Evolutionary conservation across 1,140 invertebrate species (phyloP).

Genomic region (Cephus cinctus): DNA sequence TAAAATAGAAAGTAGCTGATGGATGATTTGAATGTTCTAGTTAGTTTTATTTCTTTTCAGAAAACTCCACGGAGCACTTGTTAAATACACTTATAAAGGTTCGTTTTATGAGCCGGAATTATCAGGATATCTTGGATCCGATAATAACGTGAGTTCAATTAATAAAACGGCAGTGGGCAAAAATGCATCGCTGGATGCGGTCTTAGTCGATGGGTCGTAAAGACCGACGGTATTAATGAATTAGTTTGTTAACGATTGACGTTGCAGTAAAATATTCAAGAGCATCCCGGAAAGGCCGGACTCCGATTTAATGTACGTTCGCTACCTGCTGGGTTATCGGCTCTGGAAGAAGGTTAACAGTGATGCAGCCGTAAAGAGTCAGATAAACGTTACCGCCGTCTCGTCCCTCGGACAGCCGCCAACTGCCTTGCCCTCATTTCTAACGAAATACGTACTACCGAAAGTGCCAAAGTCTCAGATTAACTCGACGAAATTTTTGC

Average conservation of each 20-base stretch:
- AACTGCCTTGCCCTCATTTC: slow-evolving; percentile 25
- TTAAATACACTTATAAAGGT: slow-evolving; percentile 49
- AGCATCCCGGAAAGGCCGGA: slow-evolving; percentile 37
- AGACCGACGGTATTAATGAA: background rate
- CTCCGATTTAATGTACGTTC: slow-evolving; percentile 41
- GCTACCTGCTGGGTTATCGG: slow-evolving; percentile 47
- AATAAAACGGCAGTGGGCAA: too few species aligned
- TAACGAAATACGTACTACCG: slow-evolving; percentile 37
- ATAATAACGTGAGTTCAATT: slow-evolving; percentile 44
- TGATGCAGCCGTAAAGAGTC: slow-evolving; percentile 32
- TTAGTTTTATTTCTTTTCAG: slow-evolving; percentile 33
- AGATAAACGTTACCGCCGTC: slow-evolving; percentile 39
- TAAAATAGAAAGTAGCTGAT: too few species aligned
- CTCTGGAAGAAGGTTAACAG: slow-evolving; percentile 48
- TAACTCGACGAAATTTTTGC: slow-evolving; percentile 37
- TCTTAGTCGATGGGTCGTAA: too few species aligned
- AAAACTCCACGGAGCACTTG: slow-evolving; percentile 46
- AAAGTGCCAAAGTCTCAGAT: slow-evolving; percentile 43
- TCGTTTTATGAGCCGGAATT: slow-evolving; percentile 39
- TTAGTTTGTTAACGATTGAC: background rate
- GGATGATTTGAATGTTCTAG: too few species aligned
- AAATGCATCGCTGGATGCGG: too few species aligned
- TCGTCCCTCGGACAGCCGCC: slow-evolving; percentile 35
- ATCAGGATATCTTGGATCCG: slow-evolving; percentile 46
- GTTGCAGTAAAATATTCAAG: slow-evolving; percentile 44